These are phyloP conservation scores for Salvelinus sp. DNA, from an alignment of 2,113 vertebrate genomes.

Conservation along the genomic window DNA sequence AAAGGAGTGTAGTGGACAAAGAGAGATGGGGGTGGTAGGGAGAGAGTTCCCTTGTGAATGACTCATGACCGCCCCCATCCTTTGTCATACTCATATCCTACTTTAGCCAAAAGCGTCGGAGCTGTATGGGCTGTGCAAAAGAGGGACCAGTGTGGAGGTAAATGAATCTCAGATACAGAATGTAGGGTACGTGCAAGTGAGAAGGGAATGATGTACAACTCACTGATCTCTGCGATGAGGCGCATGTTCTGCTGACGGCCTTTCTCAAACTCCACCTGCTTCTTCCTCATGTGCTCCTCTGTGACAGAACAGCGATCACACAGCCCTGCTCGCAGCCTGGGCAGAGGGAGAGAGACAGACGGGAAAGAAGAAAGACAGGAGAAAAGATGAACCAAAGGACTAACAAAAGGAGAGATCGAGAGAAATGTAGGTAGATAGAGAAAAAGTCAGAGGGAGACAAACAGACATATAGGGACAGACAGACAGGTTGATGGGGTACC, in stretches of 20 bases:
- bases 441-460: not conserved
- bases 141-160: too few species aligned
- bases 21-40: too few species aligned
- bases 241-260: slow-evolving; percentile 82
- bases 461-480: too few species aligned
- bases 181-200: too few species aligned
- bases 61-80: too few species aligned
- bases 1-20: not conserved
- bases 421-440: not conserved
- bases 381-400: not conserved
- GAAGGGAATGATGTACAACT: slow-evolving; percentile 56
- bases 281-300: slow-evolving; percentile 84
- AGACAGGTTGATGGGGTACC: not conserved
- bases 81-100: too few species aligned
- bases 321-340: slow-evolving; percentile 81
- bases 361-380: not conserved
- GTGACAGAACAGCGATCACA: slow-evolving; percentile 87
- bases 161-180: too few species aligned
- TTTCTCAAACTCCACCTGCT: slow-evolving; percentile 82
- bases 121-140: too few species aligned
- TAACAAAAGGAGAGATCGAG: not conserved
- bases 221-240: slow-evolving; percentile 86
- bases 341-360: slow-evolving; percentile 8
- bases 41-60: too few species aligned
- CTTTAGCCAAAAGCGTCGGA: too few species aligned